These are phyloP conservation scores for Podotricha telesiphe DNA, from an alignment of 2,888 invertebrate species.

Conservation along the genomic window DNA sequence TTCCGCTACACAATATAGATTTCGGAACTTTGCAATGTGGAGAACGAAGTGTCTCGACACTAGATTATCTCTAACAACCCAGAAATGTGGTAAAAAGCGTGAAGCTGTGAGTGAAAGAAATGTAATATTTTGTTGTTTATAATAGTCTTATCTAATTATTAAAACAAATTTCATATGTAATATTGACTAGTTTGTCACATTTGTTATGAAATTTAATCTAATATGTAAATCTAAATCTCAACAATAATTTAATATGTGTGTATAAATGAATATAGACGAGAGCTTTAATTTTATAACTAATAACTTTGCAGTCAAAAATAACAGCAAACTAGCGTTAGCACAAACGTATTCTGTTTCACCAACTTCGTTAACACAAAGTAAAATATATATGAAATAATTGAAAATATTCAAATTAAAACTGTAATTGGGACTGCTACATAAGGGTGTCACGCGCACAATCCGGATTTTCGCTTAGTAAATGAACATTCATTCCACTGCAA, in stretches of 20 bases:
- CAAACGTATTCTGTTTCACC: slow-evolving; percentile 20
- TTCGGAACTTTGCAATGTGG: no score
- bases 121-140: no score
- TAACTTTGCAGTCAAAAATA: slow-evolving; percentile 14
- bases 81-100: no score
- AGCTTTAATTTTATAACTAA: slow-evolving; percentile 14
- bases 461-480: slow-evolving; percentile 67
- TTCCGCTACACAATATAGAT: no score
- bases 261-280: neutral
- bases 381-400: slow-evolving; percentile 30
- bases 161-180: no score
- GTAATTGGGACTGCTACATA: slow-evolving; percentile 36
- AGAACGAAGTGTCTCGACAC: no score
- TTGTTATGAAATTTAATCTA: neutral
- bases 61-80: no score
- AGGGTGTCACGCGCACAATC: slow-evolving; percentile 44
- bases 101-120: neutral
- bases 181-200: neutral
- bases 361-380: slow-evolving; percentile 8
- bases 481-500: slow-evolving; percentile 73
- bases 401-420: slow-evolving; percentile 39
- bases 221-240: neutral
- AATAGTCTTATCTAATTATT: no score
- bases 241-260: neutral
- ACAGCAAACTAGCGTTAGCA: slow-evolving; percentile 11